Base-by-base conservation (phyloP, 2,888 invertebrate genomes). In the Priocnemis perturbator region DNA sequence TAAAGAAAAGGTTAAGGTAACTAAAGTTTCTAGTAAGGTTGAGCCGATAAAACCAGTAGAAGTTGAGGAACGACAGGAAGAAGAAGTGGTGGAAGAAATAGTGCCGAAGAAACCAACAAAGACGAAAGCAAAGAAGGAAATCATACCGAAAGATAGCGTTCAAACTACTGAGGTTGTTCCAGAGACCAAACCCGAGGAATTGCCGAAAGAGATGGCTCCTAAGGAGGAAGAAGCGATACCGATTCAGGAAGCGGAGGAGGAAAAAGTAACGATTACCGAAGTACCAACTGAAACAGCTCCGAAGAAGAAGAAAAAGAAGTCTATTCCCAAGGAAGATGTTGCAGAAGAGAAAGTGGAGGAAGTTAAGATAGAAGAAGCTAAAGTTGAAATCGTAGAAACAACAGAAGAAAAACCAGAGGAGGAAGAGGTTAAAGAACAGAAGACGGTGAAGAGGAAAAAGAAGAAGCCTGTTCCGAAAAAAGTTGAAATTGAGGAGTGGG, bases 371-470 rank as follows among this genome's bases (percentile, higher is more conserved):
- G 70, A 30, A 64, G 30, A 79, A 82, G 53, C 69, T 37, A 68
- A 66, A 71, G 83, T 76, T 63, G 79, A 68, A 67, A 19, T 67
- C 20, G 78, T 89, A 68, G 88, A 90, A 26, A 26, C 5, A 26
- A 50, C 70, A 48, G 69, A 66, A 71, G 83, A 77, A 63, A 79
- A 68, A 67, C 23, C 67, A 20, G 78, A 89, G 67, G 88, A 90
- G 75, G 67, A 82, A 75, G 57, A 81, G 76, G 65, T 58, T 81
- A 82, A 64, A 74, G 79, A 57, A 48, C 83, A 90, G 83, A 78
- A 90, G 61, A 79, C 90, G 21, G 79, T 87, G 83, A 90, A 77
- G 79, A 88, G 64, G 78, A 88, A 73, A 83, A 88, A 71, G 84
- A 89, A 81, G 64, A 83, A 71, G 61, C 75, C 84, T 78, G 67